Evolutionary conservation across 2,797 vertebrate genomes (phyloP), one percentile per base, ranked within the genome.

Genomic region (Sorex maritimensis): DNA sequence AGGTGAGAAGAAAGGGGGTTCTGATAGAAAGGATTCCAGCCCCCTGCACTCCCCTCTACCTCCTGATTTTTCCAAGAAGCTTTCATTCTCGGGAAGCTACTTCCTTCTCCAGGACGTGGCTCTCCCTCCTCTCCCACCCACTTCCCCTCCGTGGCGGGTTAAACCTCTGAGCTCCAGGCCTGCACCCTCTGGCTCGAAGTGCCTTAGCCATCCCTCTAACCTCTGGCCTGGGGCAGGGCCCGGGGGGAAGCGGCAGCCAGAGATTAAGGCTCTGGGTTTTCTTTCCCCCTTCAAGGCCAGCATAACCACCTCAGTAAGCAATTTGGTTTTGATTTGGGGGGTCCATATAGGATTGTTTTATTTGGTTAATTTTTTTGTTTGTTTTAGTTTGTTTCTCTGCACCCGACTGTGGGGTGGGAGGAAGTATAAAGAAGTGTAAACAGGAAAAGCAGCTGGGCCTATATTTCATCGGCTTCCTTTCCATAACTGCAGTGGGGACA

Each of bases 371-470:
- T 74, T 96, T 93, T 96, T 96, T 95, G 65, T 61, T 61, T 61
- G 58, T 61, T 61, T 61, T 61, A 19, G 58, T 72, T 72, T 96
- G 94, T 96, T 96, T 94, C 88, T 89, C 95, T 58, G 81, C 17
- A 92, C 88, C 52, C 52, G 17, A 55, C 80, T 82, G 93, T 0
- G 30, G 93, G 95, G 93, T 97, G 34, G 94, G 96, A 98, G 98
- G 98, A 99, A 99, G 97, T 98, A 97, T 95, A 89, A 93, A 98
- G 97, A 96, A 97, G 97, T 98, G 97, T 99, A 99, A 99, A 99
- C 99, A 99, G 99, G 99, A 99, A 99, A 96, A 86, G 86, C 97
- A 98, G 98, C 97, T 96, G 92, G 97, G 98, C 97, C 98, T 96
- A 98, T 99, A 98, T 99, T 98, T 98, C 98, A 98, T 98, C 95